phyloP scores from a whole-genome alignment of 2,888 invertebrate genomes.

The Halictus quadricinctus region DNA sequence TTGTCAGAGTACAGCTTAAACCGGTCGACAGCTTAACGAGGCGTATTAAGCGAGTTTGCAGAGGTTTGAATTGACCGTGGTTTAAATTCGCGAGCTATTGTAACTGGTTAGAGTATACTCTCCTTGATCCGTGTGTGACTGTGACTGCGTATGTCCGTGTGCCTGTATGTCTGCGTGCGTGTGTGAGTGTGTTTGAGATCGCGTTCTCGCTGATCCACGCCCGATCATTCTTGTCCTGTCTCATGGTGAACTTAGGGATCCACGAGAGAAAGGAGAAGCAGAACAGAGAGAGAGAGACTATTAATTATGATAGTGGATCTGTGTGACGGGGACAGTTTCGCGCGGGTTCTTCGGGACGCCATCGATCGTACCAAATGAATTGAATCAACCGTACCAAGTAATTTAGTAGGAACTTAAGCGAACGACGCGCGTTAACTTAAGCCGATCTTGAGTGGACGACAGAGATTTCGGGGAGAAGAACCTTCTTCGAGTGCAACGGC shows the following conservation, averaged over 20 bases:
- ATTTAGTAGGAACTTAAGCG: slow-evolving; percentile 59
- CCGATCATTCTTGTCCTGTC: background rate
- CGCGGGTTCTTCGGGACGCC: slow-evolving; percentile 62
- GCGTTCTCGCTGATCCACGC: background rate
- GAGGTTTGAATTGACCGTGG: slow-evolving; percentile 29
- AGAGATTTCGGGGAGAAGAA: slow-evolving; percentile 60
- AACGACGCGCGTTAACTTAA: slow-evolving; percentile 26
- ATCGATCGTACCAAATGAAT: slow-evolving; percentile 77
- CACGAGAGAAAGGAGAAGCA: background rate
- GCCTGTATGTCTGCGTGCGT: background rate
- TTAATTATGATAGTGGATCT: slow-evolving; percentile 33
- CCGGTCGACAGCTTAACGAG: slow-evolving; percentile 35
- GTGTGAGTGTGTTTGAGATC: background rate
- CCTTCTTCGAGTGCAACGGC: slow-evolving; percentile 56
- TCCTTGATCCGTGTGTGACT: background rate
- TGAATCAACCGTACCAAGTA: slow-evolving; percentile 70
- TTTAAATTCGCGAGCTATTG: slow-evolving; percentile 37
- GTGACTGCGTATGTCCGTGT: no score
- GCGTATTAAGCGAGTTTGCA: slow-evolving; percentile 36
- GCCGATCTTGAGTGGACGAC: background rate
- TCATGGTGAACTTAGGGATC: background rate
- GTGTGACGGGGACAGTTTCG: slow-evolving; percentile 65
- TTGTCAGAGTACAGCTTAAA: background rate
- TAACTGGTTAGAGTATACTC: background rate
- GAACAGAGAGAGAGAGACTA: background rate